These are phyloP conservation scores for Urocitellus parryii DNA, from an alignment of 2,113 vertebrate genomes.

Conservation along the genomic window DNA sequence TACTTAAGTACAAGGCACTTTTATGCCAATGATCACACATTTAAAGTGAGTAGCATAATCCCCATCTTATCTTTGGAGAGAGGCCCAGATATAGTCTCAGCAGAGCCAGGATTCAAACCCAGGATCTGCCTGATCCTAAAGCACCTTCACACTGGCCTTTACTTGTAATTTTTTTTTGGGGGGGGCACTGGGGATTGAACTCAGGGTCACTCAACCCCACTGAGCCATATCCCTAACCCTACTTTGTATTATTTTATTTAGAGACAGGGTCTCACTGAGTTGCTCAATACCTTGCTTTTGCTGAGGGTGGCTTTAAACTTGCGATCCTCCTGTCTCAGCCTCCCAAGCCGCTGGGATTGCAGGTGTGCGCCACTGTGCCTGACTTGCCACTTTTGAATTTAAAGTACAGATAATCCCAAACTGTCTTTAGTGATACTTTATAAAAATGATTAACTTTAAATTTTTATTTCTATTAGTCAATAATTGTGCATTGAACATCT, in stretches of 20 bases:
- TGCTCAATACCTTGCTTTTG: too few relatives aligned
- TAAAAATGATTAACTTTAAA: slow-evolving; percentile 3
- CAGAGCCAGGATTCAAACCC: not conserved
- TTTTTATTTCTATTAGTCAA: slow-evolving; percentile 14
- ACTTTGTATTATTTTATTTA: too few relatives aligned
- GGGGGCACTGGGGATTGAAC: too few relatives aligned
- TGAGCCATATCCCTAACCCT: too few relatives aligned
- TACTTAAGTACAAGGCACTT: not conserved
- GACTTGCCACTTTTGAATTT: not conserved
- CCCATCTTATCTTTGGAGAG: not conserved
- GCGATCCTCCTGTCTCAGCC: too few relatives aligned
- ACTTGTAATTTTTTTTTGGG: too few relatives aligned
- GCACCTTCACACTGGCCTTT: not conserved
- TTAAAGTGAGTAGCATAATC: not conserved
- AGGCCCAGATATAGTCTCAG: not conserved
- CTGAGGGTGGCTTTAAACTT: too few relatives aligned
- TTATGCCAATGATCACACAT: not conserved
- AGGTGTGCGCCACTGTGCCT: too few relatives aligned
- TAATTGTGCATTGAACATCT: not conserved
- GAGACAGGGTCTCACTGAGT: too few relatives aligned
- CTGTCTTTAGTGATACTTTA: not conserved
- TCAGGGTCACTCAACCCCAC: too few relatives aligned
- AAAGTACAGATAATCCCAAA: not conserved
- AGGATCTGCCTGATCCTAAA: not conserved
- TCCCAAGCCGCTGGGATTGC: too few relatives aligned